Conservation (phyloP, 2,113 vertebrate genomes). For the Pyrgilauda ruficollis region DNA sequence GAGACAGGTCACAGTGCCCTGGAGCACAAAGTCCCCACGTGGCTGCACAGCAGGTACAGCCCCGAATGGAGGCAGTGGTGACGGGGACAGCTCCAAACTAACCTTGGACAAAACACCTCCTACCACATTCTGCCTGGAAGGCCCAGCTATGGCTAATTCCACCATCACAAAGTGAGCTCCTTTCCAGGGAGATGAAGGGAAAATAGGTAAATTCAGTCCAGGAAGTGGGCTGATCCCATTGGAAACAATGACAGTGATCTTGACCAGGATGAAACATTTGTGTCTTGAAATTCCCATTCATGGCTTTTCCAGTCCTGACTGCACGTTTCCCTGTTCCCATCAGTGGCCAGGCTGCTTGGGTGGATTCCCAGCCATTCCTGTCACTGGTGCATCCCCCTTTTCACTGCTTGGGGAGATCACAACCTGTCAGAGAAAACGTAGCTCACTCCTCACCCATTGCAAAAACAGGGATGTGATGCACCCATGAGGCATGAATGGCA, state of each 20-base stretch:
- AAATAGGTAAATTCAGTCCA: background rate
- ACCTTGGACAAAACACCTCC: background rate
- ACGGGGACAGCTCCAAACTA: background rate
- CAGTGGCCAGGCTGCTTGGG: background rate
- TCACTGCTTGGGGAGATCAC: background rate
- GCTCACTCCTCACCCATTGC: background rate
- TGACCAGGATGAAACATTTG: background rate
- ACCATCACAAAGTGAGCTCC: background rate
- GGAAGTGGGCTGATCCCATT: background rate
- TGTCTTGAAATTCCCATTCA: background rate
- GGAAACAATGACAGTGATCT: background rate
- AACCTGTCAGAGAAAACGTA: background rate
- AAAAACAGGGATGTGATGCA: background rate
- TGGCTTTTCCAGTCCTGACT: background rate
- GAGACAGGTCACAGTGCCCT: background rate
- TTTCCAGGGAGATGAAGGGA: background rate
- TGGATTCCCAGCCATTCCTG: background rate
- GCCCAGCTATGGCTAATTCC: background rate
- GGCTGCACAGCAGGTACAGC: background rate
- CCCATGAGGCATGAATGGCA: background rate
- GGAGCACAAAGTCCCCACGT: background rate
- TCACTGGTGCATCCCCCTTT: background rate
- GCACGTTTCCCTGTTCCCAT: background rate
- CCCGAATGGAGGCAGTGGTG: fast-evolving
- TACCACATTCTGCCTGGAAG: background rate